Evolutionary conservation across 2,113 vertebrate species (phyloP).

Genomic region (Lutjanus erythropterus): DNA sequence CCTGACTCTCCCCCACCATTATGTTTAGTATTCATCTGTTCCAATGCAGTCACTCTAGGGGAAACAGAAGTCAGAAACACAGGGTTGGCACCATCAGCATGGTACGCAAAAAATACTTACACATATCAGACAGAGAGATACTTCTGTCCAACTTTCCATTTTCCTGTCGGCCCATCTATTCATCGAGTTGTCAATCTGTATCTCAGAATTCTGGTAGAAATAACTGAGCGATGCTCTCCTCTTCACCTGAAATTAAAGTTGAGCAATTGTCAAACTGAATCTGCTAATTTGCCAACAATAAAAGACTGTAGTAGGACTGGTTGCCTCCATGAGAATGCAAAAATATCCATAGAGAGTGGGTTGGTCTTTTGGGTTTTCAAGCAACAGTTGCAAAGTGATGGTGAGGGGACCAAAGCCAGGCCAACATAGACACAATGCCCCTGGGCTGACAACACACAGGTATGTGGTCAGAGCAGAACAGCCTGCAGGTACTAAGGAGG

Average conservation of each 20-base stretch:
- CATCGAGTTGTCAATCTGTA: not conserved
- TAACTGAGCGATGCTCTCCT: not conserved
- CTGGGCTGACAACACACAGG: constrained; percentile 54
- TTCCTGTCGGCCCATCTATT: not conserved
- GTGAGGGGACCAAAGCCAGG: constrained; percentile 37
- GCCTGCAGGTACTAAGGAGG: constrained; percentile 47
- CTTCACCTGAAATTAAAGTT: not conserved
- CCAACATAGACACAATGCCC: constrained; percentile 38
- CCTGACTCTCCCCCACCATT: constrained; percentile 18
- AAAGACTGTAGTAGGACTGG: not conserved
- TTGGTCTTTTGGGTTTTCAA: constrained; percentile 1
- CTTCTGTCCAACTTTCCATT: not conserved
- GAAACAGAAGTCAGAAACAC: constrained; percentile 23
- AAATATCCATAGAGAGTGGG: not conserved
- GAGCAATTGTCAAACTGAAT: not conserved
- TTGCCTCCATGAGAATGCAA: not conserved
- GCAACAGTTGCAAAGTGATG: constrained; percentile 5
- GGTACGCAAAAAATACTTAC: not conserved
- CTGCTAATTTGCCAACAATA: not conserved
- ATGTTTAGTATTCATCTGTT: constrained; percentile 36
- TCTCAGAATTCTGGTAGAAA: not conserved
- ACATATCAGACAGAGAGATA: constrained; percentile 1
- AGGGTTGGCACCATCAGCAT: constrained; percentile 7
- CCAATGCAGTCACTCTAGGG: constrained; percentile 15
- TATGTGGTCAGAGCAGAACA: constrained; percentile 55